These are phyloP conservation scores for Nematolebias whitei DNA, from an alignment of 2,113 vertebrate genomes.

Conservation along the genomic window DNA sequence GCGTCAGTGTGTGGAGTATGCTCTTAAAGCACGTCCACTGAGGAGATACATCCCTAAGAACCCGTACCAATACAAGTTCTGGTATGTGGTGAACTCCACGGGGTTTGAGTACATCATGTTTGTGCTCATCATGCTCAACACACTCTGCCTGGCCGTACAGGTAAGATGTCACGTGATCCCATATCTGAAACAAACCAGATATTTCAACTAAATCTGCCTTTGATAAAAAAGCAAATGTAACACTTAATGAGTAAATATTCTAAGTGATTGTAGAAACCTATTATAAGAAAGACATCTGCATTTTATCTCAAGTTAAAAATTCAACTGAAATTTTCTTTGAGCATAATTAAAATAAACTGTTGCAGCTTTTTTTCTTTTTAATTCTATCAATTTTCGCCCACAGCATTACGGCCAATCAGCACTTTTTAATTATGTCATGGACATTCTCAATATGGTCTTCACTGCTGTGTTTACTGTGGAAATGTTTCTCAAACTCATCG, in stretches of 20 bases:
- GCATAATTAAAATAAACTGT: too few relatives aligned
- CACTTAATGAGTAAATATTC: too few relatives aligned
- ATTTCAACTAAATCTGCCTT: neutral
- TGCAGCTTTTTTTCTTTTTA: neutral
- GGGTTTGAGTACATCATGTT: conserved; percentile 99
- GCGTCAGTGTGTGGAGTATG: conserved; percentile 99
- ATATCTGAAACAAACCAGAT: neutral
- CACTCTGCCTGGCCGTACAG: conserved; percentile 98
- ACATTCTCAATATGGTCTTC: conserved; percentile 99
- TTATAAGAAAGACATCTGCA: neutral
- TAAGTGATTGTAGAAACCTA: too few relatives aligned
- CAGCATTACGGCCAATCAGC: conserved; percentile 97
- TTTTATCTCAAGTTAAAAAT: neutral
- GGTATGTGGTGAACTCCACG: conserved; percentile 99
- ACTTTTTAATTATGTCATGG: conserved; percentile 95
- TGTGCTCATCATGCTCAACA: conserved; percentile 99
- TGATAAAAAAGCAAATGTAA: neutral
- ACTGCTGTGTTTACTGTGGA: conserved; percentile 97
- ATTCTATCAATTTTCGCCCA: neutral
- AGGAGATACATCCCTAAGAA: conserved; percentile 98
- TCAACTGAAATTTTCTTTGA: too few relatives aligned
- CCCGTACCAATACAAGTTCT: conserved; percentile 99
- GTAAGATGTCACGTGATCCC: conserved; percentile 84
- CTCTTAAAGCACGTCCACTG: conserved; percentile 93
- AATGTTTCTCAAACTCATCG: conserved; percentile 98